phyloP scores from a whole-genome alignment of 2,797 vertebrate species.

The Chrysocyon brachyurus region DNA sequence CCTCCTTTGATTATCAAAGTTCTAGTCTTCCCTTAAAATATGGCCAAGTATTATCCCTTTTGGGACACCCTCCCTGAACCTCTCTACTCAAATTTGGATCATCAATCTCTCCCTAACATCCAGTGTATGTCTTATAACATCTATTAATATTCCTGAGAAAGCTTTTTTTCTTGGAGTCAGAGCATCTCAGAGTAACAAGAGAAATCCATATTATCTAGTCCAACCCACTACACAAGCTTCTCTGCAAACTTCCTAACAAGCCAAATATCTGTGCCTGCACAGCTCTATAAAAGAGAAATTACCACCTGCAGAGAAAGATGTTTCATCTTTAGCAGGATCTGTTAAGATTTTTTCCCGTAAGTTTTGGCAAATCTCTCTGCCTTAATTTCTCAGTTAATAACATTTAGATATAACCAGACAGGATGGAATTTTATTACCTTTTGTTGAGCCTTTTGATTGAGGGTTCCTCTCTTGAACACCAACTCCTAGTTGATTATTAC shows the following conservation, averaged over 20 bases:
- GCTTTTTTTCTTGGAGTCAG: neutral
- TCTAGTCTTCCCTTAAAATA: neutral
- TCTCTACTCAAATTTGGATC: neutral
- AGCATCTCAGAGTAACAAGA: neutral
- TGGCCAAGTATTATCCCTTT: neutral
- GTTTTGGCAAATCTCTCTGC: neutral
- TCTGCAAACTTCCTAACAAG: neutral
- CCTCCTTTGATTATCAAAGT: neutral
- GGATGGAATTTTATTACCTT: neutral
- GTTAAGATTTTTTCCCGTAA: neutral
- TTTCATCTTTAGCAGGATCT: neutral
- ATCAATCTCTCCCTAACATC: neutral
- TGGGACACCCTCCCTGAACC: neutral
- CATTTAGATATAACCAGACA: neutral
- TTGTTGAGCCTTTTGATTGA: neutral
- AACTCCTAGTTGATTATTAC: neutral
- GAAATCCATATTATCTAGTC: neutral
- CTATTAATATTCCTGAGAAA: neutral
- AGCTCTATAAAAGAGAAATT: neutral
- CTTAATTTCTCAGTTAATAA: neutral
- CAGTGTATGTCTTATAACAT: neutral
- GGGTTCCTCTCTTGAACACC: neutral
- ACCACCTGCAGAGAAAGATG: neutral
- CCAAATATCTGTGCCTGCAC: neutral
- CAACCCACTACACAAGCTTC: neutral